phyloP scores from a whole-genome alignment of 2,113 vertebrate genomes.

The Labeo catla region DNA sequence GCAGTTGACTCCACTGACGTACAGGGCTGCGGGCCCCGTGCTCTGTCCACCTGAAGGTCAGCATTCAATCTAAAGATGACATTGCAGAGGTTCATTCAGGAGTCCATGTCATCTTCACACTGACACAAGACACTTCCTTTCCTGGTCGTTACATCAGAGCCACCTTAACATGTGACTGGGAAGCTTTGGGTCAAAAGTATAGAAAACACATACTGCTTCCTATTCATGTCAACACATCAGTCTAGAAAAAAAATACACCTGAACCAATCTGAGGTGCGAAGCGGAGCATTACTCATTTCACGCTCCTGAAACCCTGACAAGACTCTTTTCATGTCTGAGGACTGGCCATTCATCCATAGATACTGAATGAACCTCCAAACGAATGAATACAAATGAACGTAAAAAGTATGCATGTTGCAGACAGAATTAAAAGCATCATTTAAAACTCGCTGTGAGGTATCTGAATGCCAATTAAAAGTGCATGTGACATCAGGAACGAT shows the following conservation, averaged over 20 bases:
- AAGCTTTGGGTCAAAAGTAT: constrained; percentile 12
- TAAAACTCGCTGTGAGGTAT: constrained; percentile 36
- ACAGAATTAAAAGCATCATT: constrained; percentile 30
- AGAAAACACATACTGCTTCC: constrained; percentile 46
- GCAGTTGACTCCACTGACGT: constrained; percentile 64
- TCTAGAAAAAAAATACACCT: constrained; percentile 60
- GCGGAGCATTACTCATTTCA: neutral
- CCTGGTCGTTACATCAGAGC: constrained; percentile 11
- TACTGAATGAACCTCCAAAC: constrained; percentile 23
- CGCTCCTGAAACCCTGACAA: constrained; percentile 10
- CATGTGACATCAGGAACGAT: constrained; percentile 52
- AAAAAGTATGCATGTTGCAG: constrained; percentile 25
- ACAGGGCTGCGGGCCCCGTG: constrained; percentile 60
- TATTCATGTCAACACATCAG: constrained; percentile 58
- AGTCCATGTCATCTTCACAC: constrained; percentile 23
- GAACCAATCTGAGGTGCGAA: constrained; percentile 38
- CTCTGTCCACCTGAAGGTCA: constrained; percentile 41
- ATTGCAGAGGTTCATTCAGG: constrained; percentile 16
- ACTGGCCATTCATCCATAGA: constrained; percentile 11
- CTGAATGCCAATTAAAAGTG: constrained; percentile 53
- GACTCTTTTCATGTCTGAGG: constrained; percentile 9
- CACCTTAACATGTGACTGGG: constrained; percentile 28
- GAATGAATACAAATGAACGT: neutral
- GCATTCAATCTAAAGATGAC: constrained; percentile 37
- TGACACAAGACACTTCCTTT: constrained; percentile 20